A percentile compares a stretch with the other conserved stretches of the same genome.
Conservation (phyloP, 2,113 vertebrate species). For the Sapayoa aenigma region DNA sequence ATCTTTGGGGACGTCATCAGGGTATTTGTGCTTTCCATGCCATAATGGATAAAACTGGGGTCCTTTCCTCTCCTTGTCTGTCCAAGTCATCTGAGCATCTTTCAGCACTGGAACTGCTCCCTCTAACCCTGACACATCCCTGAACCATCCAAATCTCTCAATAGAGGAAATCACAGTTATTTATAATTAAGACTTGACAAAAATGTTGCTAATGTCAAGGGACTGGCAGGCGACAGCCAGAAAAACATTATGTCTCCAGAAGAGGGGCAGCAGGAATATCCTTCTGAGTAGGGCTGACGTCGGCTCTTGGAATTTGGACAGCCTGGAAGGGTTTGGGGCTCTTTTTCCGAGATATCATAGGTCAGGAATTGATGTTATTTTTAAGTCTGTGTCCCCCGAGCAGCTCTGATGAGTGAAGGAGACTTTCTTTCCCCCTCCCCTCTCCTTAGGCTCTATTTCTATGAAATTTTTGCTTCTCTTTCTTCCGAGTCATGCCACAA, state of each 20-base stretch:
- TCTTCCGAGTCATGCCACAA: conserved; percentile 43
- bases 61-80: not conserved
- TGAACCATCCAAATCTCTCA: conserved; percentile 17
- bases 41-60: not conserved
- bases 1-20: not conserved
- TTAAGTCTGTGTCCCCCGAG: conserved; percentile 43
- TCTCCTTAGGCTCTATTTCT: not conserved
- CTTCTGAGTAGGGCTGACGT: conserved; percentile 61
- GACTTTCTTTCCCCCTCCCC: not conserved
- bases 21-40: not conserved
- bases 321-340: conserved; percentile 43
- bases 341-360: conserved; percentile 71
- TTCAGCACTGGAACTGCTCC: not conserved
- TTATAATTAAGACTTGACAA: conserved; percentile 66
- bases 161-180: conserved; percentile 49
- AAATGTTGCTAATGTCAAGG: conserved; percentile 63
- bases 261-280: conserved; percentile 65
- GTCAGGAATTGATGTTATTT: conserved; percentile 64
- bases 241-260: conserved; percentile 66
- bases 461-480: conserved; percentile 42
- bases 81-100: not conserved
- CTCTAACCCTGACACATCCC: not conserved
- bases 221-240: conserved; percentile 47
- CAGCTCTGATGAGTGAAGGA: conserved; percentile 18
- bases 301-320: conserved; percentile 48